Conservation (phyloP, 2,797 vertebrate genomes). For the Pempheris klunzingeri region DNA sequence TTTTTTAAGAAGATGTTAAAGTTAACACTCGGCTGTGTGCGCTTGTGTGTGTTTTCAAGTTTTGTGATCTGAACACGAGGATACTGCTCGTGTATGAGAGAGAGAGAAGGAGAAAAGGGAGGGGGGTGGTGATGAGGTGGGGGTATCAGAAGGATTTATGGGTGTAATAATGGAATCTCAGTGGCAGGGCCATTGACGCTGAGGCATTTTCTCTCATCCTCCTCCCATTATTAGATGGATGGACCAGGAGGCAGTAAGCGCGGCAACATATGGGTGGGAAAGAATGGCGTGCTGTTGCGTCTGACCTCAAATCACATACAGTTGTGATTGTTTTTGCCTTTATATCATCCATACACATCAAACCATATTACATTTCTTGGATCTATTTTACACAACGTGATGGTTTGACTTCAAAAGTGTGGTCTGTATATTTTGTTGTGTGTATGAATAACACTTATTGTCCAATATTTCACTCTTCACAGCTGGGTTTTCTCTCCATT, state of each 20-base stretch:
- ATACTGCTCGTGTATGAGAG: neutral
- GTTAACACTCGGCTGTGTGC: constrained; percentile 39
- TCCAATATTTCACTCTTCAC: neutral
- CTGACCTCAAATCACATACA: constrained; percentile 36
- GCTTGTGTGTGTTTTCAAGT: constrained; percentile 34
- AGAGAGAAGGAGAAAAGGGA: neutral
- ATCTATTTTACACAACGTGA: constrained; percentile 10
- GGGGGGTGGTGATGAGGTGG: constrained; percentile 7
- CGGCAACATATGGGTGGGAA: constrained; percentile 68
- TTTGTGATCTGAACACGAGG: constrained; percentile 49
- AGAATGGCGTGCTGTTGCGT: constrained; percentile 39
- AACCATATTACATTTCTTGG: constrained; percentile 9
- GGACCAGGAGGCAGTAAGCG: constrained; percentile 67
- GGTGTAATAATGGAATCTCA: constrained; percentile 83
- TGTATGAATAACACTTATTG: constrained; percentile 10
- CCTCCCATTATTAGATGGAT: constrained; percentile 78
- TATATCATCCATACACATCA: constrained; percentile 33
- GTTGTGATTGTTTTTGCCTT: constrained; percentile 27
- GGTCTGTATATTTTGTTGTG: constrained; percentile 13
- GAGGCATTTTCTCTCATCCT: constrained; percentile 81
- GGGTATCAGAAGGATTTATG: constrained; percentile 81
- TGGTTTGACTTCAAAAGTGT: constrained; percentile 2
- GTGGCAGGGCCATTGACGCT: constrained; percentile 77
- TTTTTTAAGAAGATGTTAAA: constrained; percentile 50
- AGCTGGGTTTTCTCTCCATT: constrained; percentile 7